Evolutionary conservation across 2,113 vertebrate genomes (phyloP).

Genomic region (Pseudorhombus dupliciocellatus): DNA sequence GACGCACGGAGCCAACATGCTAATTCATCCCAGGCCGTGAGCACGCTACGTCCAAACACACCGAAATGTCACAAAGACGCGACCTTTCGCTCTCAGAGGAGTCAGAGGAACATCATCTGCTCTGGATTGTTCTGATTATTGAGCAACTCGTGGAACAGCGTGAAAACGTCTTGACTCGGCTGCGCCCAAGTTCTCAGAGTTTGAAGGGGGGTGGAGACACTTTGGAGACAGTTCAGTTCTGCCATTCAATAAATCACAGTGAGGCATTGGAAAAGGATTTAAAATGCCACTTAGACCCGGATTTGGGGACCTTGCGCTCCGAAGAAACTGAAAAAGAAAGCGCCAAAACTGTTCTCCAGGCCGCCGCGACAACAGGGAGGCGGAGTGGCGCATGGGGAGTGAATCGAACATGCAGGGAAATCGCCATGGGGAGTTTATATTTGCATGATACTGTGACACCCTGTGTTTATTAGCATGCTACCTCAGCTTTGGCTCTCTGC

Average conservation of each 20-base stretch:
- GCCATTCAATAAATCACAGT: conserved; percentile 47
- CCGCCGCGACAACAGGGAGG: conserved; percentile 26
- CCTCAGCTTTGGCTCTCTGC: conserved; percentile 47
- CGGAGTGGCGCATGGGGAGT: conserved; percentile 19
- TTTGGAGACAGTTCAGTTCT: conserved; percentile 36
- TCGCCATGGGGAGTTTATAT: conserved; percentile 60
- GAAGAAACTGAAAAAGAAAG: conserved; percentile 37
- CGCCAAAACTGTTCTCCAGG: conserved; percentile 27
- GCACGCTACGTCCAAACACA: conserved; percentile 34
- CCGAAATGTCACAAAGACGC: conserved; percentile 32
- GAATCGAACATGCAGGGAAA: conserved; percentile 59
- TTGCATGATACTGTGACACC: conserved; percentile 67
- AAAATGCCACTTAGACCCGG: conserved; percentile 34
- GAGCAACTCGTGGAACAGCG: conserved; percentile 34
- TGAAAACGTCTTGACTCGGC: not conserved
- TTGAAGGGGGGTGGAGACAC: conserved; percentile 10
- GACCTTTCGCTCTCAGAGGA: conserved; percentile 42
- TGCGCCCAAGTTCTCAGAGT: not conserved
- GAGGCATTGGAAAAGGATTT: conserved; percentile 61
- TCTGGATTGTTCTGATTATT: conserved; percentile 46
- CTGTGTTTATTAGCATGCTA: conserved; percentile 69
- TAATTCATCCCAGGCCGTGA: conserved; percentile 61
- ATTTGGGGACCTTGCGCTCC: conserved; percentile 31
- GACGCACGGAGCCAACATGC: conserved; percentile 17
- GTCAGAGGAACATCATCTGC: conserved; percentile 49